Conservation (phyloP, 2,888 invertebrate genomes). For the Cheilosia variabilis region DNA sequence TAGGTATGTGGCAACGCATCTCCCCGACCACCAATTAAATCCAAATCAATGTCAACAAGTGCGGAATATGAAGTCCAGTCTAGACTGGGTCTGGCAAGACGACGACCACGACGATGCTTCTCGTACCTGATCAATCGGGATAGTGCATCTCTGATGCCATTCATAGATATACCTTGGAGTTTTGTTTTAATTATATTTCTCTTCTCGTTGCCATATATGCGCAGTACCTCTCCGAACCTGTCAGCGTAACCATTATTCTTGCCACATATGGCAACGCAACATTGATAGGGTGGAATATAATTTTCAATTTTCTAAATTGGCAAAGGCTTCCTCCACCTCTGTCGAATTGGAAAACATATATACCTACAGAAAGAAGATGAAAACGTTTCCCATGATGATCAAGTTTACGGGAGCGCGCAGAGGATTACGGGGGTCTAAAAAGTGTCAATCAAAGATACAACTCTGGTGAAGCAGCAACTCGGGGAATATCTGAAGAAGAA, state of each 20-base stretch:
- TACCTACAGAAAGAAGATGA: conserved; percentile 18
- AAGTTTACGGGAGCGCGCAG: conserved; percentile 17
- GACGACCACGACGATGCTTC: background rate
- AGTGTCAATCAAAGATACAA: conserved; percentile 60
- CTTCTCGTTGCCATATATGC: conserved; percentile 31
- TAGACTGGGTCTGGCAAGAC: conserved; percentile 37
- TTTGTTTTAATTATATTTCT: conserved; percentile 66
- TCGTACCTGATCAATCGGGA: conserved; percentile 50
- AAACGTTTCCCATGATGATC: conserved; percentile 67
- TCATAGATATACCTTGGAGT: conserved; percentile 65
- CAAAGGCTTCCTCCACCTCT: conserved; percentile 52
- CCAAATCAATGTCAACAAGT: conserved; percentile 63
- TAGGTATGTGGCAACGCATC: conserved; percentile 20
- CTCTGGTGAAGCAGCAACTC: background rate
- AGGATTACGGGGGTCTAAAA: conserved; percentile 6
- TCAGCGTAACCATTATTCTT: conserved; percentile 65
- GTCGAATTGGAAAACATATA: conserved; percentile 56
- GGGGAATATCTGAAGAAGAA: conserved; percentile 2
- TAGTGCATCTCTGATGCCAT: conserved; percentile 62
- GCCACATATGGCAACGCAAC: conserved; percentile 68
- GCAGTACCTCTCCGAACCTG: conserved; percentile 33
- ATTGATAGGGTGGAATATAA: conserved; percentile 65
- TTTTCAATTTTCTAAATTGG: conserved; percentile 70
- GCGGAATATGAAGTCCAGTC: conserved; percentile 55
- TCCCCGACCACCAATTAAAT: conserved; percentile 61